A percentile compares a stretch with the other conserved stretches of the same genome.
Evolutionary conservation across 2,888 invertebrate species (phyloP).

Genomic region (Eilema depressum): DNA sequence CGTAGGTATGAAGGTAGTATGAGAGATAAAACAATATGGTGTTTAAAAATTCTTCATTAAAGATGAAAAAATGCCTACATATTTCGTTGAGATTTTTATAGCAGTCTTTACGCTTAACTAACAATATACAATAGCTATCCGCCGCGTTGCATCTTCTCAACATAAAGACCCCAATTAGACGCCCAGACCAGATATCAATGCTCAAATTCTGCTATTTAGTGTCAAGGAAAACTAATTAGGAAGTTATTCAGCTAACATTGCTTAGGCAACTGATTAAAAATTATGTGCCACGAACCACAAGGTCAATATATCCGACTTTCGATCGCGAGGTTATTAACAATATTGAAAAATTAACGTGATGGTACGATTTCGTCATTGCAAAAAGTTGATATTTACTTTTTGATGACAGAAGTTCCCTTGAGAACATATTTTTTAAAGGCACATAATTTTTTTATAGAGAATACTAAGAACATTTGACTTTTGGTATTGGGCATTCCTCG

Average conservation of each 20-base stretch:
- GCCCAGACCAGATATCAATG: not conserved
- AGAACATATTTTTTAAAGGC: not conserved
- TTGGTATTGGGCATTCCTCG: no score
- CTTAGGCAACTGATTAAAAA: not conserved
- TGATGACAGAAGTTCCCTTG: not conserved
- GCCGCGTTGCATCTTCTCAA: not conserved
- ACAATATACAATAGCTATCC: not conserved
- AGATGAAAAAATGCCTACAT: no score
- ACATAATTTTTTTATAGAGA: no score
- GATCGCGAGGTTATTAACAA: not conserved
- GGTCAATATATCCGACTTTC: not conserved
- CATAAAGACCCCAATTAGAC: not conserved
- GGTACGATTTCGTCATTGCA: not conserved
- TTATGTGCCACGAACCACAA: not conserved
- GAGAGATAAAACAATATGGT: no score
- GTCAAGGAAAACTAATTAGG: constrained; percentile 7
- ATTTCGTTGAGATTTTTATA: no score
- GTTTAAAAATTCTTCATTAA: no score
- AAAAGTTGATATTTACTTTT: not conserved
- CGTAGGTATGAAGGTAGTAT: no score
- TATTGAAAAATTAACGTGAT: constrained; percentile 1
- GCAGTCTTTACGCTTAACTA: not conserved
- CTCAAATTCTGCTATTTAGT: constrained; percentile 1
- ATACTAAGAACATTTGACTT: no score
- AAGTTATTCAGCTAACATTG: not conserved